Conservation (phyloP, 2,797 vertebrate species). For the Channallabes apus region DNA sequence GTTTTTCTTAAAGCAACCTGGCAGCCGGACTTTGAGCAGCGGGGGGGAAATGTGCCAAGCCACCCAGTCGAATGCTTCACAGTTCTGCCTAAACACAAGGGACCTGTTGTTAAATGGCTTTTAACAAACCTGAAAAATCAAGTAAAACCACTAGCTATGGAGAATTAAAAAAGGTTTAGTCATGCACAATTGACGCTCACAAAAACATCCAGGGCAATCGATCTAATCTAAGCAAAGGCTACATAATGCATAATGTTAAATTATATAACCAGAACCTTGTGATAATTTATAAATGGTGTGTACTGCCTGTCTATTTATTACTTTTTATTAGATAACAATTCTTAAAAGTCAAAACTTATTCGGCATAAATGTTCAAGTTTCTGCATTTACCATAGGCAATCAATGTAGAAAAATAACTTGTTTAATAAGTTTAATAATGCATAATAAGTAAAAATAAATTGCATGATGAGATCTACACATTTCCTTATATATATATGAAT, state of each 20-base stretch:
- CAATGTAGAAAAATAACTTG: not conserved
- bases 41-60: conserved; percentile 17
- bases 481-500: not conserved
- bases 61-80: conserved; percentile 26
- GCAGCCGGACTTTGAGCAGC: conserved; percentile 10
- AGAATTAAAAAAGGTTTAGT: conserved; percentile 44
- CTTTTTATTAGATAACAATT: not conserved
- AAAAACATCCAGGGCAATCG: conserved; percentile 1
- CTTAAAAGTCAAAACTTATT: not conserved
- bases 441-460: not conserved
- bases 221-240: conserved; percentile 38
- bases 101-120: conserved; percentile 47
- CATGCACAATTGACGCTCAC: conserved; percentile 44
- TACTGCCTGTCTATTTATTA: not conserved
- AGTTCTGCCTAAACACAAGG: conserved; percentile 47
- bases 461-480: not conserved
- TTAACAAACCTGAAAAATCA: conserved; percentile 19
- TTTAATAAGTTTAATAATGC: not conserved
- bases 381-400: not conserved
- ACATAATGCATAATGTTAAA: conserved; percentile 4
- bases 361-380: not conserved
- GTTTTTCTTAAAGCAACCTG: conserved; percentile 46
- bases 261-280: conserved; percentile 55
- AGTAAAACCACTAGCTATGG: conserved; percentile 10
- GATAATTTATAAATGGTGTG: conserved; percentile 24